phyloP scores from a whole-genome alignment of 2,113 vertebrate genomes.

The Dipodomys spectabilis region DNA sequence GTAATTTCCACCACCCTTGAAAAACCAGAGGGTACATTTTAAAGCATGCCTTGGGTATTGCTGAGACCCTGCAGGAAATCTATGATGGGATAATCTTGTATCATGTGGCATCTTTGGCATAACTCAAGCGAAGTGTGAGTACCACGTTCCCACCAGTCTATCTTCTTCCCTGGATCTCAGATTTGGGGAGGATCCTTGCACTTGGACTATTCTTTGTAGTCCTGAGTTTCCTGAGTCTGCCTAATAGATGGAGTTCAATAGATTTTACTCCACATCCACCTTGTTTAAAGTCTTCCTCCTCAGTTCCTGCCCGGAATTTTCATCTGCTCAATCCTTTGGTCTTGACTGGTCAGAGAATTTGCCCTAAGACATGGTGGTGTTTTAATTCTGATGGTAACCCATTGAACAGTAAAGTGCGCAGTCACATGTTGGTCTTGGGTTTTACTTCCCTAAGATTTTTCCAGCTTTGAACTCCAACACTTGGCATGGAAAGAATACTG shows the following conservation, averaged over 20 bases:
- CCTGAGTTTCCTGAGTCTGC: neutral
- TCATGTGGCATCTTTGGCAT: neutral
- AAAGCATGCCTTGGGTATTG: neutral
- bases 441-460: slow-evolving; percentile 62
- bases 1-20: neutral
- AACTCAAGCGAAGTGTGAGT: neutral
- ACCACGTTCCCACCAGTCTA: neutral
- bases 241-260: slow-evolving; percentile 8
- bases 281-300: neutral
- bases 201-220: neutral
- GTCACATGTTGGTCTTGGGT: slow-evolving; percentile 35
- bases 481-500: slow-evolving; percentile 77
- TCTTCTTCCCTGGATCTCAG: neutral
- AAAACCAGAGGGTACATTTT: neutral
- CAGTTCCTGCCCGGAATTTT: slow-evolving; percentile 4
- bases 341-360: slow-evolving; percentile 10
- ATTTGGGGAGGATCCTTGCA: neutral
- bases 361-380: neutral
- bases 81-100: neutral
- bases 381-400: slow-evolving; percentile 49
- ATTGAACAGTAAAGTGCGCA: slow-evolving; percentile 33
- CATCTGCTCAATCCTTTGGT: slow-evolving; percentile 5
- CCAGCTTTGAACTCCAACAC: slow-evolving; percentile 23
- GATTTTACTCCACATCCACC: neutral
- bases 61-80: neutral